phyloP scores from a whole-genome alignment of 2,888 invertebrate species.

The Oligia latruncula region DNA sequence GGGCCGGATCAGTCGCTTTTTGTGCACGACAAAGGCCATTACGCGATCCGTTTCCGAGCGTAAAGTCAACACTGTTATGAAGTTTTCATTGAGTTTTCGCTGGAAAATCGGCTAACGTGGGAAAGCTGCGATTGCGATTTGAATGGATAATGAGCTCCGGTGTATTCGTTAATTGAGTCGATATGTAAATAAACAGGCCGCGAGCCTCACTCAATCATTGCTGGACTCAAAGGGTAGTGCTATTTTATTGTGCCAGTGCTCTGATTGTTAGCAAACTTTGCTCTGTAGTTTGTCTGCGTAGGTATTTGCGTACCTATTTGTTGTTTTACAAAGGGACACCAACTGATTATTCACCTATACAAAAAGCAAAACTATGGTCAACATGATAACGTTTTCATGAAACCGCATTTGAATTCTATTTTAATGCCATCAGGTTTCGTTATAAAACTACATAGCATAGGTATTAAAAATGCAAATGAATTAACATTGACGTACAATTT shows the following conservation, averaged over 20 bases:
- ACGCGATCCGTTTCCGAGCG: conserved; percentile 86
- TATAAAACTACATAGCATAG: conserved; percentile 36
- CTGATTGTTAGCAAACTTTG: conserved; percentile 79
- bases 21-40: conserved; percentile 88
- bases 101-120: conserved; percentile 86
- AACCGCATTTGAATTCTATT: conserved; percentile 43
- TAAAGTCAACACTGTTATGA: conserved; percentile 88
- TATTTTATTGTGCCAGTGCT: conserved; percentile 77
- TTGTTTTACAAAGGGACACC: conserved; percentile 45
- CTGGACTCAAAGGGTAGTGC: conserved; percentile 80
- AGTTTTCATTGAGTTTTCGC: conserved; percentile 86
- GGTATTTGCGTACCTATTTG: conserved; percentile 49
- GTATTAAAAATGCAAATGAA: conserved; percentile 60
- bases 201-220: conserved; percentile 80
- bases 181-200: conserved; percentile 86
- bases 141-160: conserved; percentile 86
- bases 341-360: conserved; percentile 21
- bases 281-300: conserved; percentile 61
- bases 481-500: conserved; percentile 44
- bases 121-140: conserved; percentile 85
- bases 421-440: conserved; percentile 16
- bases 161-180: conserved; percentile 87
- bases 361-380: conserved; percentile 10
- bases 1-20: conserved; percentile 87
- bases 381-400: conserved; percentile 9